These are phyloP conservation scores for Cyclura pinguis DNA, from an alignment of 2,797 vertebrate genomes.

Conservation along the genomic window DNA sequence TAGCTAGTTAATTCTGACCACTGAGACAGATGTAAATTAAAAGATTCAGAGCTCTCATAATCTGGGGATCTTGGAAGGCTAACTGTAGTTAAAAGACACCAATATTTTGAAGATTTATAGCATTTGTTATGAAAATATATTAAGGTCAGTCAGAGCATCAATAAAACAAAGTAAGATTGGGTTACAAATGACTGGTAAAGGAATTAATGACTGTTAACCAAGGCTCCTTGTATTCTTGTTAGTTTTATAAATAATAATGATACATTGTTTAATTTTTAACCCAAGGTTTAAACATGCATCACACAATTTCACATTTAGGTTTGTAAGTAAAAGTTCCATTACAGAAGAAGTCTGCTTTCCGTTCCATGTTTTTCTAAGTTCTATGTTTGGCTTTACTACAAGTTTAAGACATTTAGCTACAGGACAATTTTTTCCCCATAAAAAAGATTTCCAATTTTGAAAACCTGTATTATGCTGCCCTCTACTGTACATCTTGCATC, in stretches of 20 bases:
- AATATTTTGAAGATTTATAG: not conserved
- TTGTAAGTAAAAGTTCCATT: not conserved
- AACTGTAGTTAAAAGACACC: not conserved
- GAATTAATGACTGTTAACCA: not conserved
- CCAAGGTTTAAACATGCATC: not conserved
- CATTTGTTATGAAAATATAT: not conserved
- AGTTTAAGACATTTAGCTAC: not conserved
- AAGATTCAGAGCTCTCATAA: not conserved
- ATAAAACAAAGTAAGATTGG: not conserved
- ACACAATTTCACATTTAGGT: not conserved
- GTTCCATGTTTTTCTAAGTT: not conserved
- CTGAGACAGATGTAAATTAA: not conserved
- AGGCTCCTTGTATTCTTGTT: too few species aligned
- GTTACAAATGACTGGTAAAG: not conserved
- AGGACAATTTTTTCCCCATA: too few species aligned
- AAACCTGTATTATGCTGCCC: conserved; percentile 76
- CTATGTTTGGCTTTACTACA: not conserved
- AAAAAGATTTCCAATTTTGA: conserved; percentile 24
- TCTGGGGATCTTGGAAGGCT: not conserved
- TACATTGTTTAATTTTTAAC: not conserved
- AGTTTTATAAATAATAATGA: not conserved
- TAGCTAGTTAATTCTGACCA: not conserved
- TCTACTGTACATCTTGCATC: conserved; percentile 73
- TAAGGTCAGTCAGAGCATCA: not conserved
- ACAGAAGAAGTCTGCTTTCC: not conserved